Base-by-base conservation (phyloP, 2,113 vertebrate genomes). In the Zosterops lateralis region DNA sequence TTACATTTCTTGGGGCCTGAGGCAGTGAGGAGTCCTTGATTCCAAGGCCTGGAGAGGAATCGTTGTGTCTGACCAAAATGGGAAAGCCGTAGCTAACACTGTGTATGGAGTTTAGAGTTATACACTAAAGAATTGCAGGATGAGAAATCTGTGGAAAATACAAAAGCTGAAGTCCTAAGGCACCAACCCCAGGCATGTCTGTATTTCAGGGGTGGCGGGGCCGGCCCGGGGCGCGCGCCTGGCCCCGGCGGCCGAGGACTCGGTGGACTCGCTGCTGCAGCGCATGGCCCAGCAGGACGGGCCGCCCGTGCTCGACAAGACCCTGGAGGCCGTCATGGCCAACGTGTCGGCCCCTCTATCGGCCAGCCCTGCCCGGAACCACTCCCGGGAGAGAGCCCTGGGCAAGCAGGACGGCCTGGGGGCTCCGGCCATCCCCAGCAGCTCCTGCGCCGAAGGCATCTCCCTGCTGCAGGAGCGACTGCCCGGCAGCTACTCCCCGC, bases 261-360 rank as follows among this genome's bases (percentile, higher is more conserved):
- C 97, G 0, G 95, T 97, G 91, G 98, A 98, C 40, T 66, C 87
- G 25, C 85, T 98, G 6, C 95, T 98, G 42, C 98, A 98, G 75
- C 98, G 98, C 61, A 96, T 97, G 96, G 96, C 95, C 1, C 97
- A 98, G 14, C 97, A 97, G 3, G 98, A 98, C 1, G 92, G 97
- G 58, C 97, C 95, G 3, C 93, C 95, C 9, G 2, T 95, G 5
- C 17, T 97, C 58, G 98, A 98, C 86, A 98, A 97, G 48, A 96
- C 78, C 56, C 80, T 96, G 28, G 98, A 98, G 32, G 89, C 87
- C 1, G 96, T 97, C 29, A 92, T 97, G n/a, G 80, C 97, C 14
- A 93, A 91, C 14, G 95, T 73, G 8, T 91, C 97, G 8, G 85
- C 32, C 8, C 95, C 97, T 6, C 91, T 97, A 0, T 90, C 97